Evolutionary conservation across 2,888 invertebrate genomes (phyloP).

Genomic region (Allygus modestus): DNA sequence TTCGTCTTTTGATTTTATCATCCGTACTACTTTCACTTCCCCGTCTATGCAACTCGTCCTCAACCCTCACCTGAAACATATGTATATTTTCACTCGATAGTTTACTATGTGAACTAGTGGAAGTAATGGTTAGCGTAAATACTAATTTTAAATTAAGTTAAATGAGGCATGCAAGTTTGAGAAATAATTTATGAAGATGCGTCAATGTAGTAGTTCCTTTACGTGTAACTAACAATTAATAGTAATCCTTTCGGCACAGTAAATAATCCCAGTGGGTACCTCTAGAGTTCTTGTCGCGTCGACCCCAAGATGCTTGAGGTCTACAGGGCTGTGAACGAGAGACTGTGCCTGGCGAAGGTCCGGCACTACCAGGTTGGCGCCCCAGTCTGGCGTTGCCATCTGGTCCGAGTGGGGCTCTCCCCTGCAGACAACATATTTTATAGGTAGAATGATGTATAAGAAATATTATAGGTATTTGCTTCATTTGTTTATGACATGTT

Average conservation of each 20-base stretch:
- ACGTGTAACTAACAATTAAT: too few species aligned
- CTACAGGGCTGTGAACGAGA: slow-evolving; percentile 61
- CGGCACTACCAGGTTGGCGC: slow-evolving; percentile 56
- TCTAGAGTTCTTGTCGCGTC: slow-evolving; percentile 55
- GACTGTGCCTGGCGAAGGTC: slow-evolving; percentile 57
- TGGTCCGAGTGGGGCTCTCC: slow-evolving; percentile 56
- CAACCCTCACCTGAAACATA: slow-evolving; percentile 72
- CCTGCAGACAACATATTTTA: slow-evolving; percentile 48
- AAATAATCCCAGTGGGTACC: neutral
- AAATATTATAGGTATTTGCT: too few species aligned
- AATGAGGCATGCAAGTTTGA: too few species aligned
- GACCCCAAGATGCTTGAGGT: slow-evolving; percentile 55
- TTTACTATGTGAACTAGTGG: too few species aligned
- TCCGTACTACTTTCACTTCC: slow-evolving; percentile 63
- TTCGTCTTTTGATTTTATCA: slow-evolving; percentile 62
- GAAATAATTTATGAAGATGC: too few species aligned
- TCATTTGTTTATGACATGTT: too few species aligned
- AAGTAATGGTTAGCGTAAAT: neutral
- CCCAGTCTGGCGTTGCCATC: slow-evolving; percentile 60
- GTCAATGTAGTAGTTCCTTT: too few species aligned
- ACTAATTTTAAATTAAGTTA: too few species aligned
- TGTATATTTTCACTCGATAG: neutral
- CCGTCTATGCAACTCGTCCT: slow-evolving; percentile 68
- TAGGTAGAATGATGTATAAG: too few species aligned
- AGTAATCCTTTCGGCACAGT: too few species aligned